Evolutionary conservation across 2,113 vertebrate genomes (phyloP), one percentile per base, ranked within the genome.

Genomic region (Cyphomyrus discorhynchus): DNA sequence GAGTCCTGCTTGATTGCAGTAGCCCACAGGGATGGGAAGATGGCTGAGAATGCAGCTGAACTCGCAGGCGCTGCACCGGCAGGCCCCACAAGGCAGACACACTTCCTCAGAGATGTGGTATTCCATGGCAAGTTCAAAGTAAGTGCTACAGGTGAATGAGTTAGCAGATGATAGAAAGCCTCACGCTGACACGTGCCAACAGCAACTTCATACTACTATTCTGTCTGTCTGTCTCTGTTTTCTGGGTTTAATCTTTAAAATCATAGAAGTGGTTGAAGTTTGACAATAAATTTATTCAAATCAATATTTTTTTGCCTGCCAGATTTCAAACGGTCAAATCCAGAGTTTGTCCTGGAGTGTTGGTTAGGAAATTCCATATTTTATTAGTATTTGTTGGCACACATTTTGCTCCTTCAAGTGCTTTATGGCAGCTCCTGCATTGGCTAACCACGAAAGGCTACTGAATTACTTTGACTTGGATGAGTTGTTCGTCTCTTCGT

Each of bases 111-210:
- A 42, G 88, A 89, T 11, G 88, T 89, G 80, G 27, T 89, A 46
- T 89, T 89, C 46, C 88, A 89, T 62, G 88, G 88, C 19, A 89
- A 89, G 50, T 84, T 89, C 46, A 19, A 62, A 84, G 88, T 89
- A 80, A 89, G 88, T 89, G 80, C 27, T 15, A 45, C 50, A 83
- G 74, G 49, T 77, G 88, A 80, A 80, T 19, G 74, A 80, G 31
- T 3, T 19, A 19, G 74, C 74, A 80, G 74, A 19, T 27, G 35
- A 42, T 42, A 8, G 35, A 77, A 77, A 77, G 35, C 35, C 31
- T 45, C 3, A 39, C 7, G 0, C 19, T 47, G 42, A 19, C 5
- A 42, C 4, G 39, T 8, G 39, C 11, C 21, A 4, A 42, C 31
- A 77, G 70, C 15, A 42, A 19, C 35, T 80, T 39, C 11, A 24